Evolutionary conservation across 2,113 vertebrate genomes (phyloP), one percentile per base, ranked within the genome.

Genomic region (Scartelaos histophorus): DNA sequence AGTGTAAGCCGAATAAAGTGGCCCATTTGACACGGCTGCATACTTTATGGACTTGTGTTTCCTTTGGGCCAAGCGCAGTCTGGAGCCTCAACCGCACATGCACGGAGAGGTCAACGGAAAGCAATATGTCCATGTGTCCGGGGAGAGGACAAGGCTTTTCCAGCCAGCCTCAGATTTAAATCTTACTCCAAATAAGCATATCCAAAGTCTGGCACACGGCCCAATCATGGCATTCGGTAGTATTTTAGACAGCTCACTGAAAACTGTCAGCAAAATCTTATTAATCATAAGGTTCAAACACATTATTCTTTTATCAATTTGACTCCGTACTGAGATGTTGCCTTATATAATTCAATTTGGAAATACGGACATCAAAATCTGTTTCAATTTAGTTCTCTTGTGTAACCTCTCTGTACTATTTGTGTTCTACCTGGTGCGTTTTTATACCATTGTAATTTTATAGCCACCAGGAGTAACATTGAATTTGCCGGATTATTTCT

Each of bases 31-130:
- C 38, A 72, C 2, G 9, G 66, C 56, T 45, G n/a, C 67, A 72
- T 45, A 75, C 58, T 80, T 75, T 66, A 73, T 60, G 56, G 58
- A 76, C 72, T 47, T 60, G 38, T 22, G 38, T 74, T 85, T 85
- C 79, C 74, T 75, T 67, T 69, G 71, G 58, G 56, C 51, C 71
- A 64, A 65, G 68, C 0, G 7, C 82, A 29, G 66, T 76, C 75
- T 75, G 79, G 60, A 76, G 70, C 73, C 58, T 13, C 16, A 65
- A 57, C 60, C 67, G 68, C 7, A 22, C 19, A 78, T 34, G 70
- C 22, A 7, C 60, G 60, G 19, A 1, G 49, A 75, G 38, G 24
- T 16, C 60, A 57, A 53, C 64, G 53, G 73, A 67, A 67, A 47
- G 69, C 66, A 71, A 70, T 5, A 45, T 24, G 65, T 21, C 43